Percentiles rank a stretch among this genome's conserved stretches.
phyloP scores from a whole-genome alignment of 2,888 invertebrate species.

The Ophion ventricosus region DNA sequence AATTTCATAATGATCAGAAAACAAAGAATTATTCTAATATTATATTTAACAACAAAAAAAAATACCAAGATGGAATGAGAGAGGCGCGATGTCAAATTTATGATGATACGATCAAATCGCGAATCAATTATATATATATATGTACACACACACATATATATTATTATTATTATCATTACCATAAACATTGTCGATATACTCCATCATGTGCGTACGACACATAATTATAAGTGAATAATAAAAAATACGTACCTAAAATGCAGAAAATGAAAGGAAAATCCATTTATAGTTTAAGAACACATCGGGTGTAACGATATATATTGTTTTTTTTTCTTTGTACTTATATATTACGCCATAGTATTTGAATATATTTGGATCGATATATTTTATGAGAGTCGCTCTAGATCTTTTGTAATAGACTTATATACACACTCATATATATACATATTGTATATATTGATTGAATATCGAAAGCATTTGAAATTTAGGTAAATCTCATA shows the following conservation, averaged over 20 bases:
- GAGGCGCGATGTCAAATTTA: slow-evolving; percentile 66
- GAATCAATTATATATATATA: slow-evolving; percentile 69
- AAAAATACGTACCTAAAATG: slow-evolving; percentile 73
- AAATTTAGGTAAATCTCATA: slow-evolving; percentile 63
- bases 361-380: slow-evolving; percentile 80
- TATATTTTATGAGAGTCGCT: slow-evolving; percentile 81
- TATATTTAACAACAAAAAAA: slow-evolving; percentile 50
- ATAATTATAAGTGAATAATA: slow-evolving; percentile 51
- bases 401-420: slow-evolving; percentile 80
- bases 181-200: slow-evolving; percentile 62
- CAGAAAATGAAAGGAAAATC: slow-evolving; percentile 65
- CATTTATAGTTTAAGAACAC: slow-evolving; percentile 48
- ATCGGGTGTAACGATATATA: slow-evolving; percentile 48
- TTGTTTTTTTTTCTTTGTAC: slow-evolving; percentile 74
- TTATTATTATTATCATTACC: slow-evolving; percentile 56
- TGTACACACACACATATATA: slow-evolving; percentile 68
- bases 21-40: slow-evolving; percentile 60
- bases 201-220: slow-evolving; percentile 70
- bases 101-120: slow-evolving; percentile 58
- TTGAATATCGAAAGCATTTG: slow-evolving; percentile 65
- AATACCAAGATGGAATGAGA: slow-evolving; percentile 58
- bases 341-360: slow-evolving; percentile 77
- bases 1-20: slow-evolving; percentile 81
- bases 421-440: slow-evolving; percentile 73
- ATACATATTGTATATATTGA: slow-evolving; percentile 71